Conservation (phyloP, 2,113 vertebrate species). For the Uropsilus gracilis region DNA sequence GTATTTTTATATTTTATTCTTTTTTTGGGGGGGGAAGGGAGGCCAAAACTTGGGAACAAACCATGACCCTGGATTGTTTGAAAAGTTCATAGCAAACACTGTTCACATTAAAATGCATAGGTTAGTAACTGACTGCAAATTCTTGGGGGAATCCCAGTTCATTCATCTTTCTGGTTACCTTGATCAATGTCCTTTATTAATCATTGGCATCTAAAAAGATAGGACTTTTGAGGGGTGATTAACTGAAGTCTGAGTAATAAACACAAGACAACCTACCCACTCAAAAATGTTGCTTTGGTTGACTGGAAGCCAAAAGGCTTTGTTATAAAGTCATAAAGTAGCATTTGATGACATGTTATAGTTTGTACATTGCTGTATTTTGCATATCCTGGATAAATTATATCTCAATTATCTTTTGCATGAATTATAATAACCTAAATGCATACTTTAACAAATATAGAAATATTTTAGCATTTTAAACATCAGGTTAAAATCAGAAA, state of each 20-base stretch:
- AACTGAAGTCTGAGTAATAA: neutral
- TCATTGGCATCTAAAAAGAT: neutral
- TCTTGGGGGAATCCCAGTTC: neutral
- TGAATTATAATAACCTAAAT: neutral
- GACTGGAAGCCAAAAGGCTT: neutral
- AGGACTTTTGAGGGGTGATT: neutral
- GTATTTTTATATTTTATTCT: too few species aligned
- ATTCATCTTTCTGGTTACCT: neutral
- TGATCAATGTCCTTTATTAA: neutral
- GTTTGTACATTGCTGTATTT: neutral
- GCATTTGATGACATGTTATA: neutral
- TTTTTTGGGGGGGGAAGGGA: too few species aligned
- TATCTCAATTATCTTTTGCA: neutral
- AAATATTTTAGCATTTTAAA: neutral
- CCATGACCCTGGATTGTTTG: neutral
- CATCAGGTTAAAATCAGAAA: slow-evolving; percentile 41
- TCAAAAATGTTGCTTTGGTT: slow-evolving; percentile 19
- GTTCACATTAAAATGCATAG: neutral
- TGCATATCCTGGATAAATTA: neutral
- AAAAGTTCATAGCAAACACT: neutral
- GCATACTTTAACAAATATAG: too few species aligned
- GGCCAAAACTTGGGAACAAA: too few species aligned
- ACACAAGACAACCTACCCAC: neutral
- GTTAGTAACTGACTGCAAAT: neutral
- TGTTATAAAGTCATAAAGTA: neutral